These are phyloP conservation scores for Theretra japonica DNA, from an alignment of 2,888 invertebrate species.

Conservation along the genomic window DNA sequence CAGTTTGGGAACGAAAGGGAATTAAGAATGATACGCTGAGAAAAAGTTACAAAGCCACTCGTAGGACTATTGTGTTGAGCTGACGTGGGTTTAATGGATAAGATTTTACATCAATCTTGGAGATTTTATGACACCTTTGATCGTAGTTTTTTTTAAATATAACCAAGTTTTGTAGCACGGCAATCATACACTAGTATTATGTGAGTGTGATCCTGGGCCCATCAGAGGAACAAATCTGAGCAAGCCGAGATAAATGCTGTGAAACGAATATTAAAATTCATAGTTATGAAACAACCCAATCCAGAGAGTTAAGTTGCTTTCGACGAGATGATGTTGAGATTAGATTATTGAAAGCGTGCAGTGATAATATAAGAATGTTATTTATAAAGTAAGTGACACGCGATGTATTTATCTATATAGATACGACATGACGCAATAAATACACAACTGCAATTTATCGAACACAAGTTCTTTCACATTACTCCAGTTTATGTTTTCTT, in stretches of 20 bases:
- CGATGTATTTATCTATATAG: slow-evolving; percentile 4
- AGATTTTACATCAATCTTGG: background rate
- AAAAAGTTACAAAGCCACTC: no score
- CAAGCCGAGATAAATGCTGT: no score
- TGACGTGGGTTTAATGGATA: background rate
- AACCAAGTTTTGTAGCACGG: no score
- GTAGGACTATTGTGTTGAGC: no score
- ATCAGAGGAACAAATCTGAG: no score
- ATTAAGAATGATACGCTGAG: background rate
- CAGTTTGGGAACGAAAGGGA: slow-evolving; percentile 7
- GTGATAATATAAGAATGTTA: slow-evolving; percentile 3
- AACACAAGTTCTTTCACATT: background rate
- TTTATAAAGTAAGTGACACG: slow-evolving; percentile 17
- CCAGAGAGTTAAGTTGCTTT: background rate
- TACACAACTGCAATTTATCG: slow-evolving; percentile 10
- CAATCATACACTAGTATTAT: no score
- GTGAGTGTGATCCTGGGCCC: no score
- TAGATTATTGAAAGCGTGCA: slow-evolving; percentile 9
- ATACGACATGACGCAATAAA: slow-evolving; percentile 11
- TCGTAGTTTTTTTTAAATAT: no score
- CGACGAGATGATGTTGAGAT: background rate
- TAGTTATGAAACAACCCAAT: background rate
- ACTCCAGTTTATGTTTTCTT: slow-evolving; percentile 3
- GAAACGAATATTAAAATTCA: background rate
- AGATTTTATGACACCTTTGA: no score